Base-by-base conservation (phyloP, 1,140 invertebrate genomes). In the Drosophila quadrilineata region DNA sequence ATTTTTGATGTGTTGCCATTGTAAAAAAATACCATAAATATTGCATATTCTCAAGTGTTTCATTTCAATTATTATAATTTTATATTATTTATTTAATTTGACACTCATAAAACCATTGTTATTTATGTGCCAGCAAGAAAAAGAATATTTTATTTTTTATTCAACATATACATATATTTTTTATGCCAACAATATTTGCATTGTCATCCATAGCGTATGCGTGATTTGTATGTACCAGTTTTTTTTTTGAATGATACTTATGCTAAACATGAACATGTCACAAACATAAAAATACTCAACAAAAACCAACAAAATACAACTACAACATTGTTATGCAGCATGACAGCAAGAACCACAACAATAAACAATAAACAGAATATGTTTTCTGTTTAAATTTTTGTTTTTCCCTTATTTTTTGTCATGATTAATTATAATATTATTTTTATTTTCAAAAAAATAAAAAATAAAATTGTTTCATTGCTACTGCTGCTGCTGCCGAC, bases 401-500 rank as follows among this genome's bases (percentile, higher is more conserved):
- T 33, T 38, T 52, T 71, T 56, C n/a, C n/a, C n/a, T n/a, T n/a
- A n/a, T n/a, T n/a, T n/a, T n/a, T n/a, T n/a, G n/a, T n/a, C n/a
- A n/a, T n/a, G n/a, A 69, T 66, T 77, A 71, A 77, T 77, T 74
- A 84, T 84, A 67, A 71, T 64, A 84, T 49, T 77, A 56, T 72
- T 77, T 84, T 60, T 43, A 41, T 60, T 68, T 53, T 49, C 52
- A 45, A 45, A n/a, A n/a, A n/a, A n/a, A n/a, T n/a, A n/a, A n/a
- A n/a, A n/a, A n/a, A n/a, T n/a, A n/a, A n/a, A n/a, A 49, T 49
- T 17, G 59, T 50, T 64, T 80, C 45, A 12, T 38, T 45, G 50
- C 73, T 67, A 48, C 69, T 52, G 46, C 43, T 46, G 33, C n/a
- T 35, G 14, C 40, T 69, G 57, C 40, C n/a, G n/a, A n/a, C n/a